Evolutionary conservation across 2,113 vertebrate species (phyloP).

Genomic region (Holacanthus passer): DNA sequence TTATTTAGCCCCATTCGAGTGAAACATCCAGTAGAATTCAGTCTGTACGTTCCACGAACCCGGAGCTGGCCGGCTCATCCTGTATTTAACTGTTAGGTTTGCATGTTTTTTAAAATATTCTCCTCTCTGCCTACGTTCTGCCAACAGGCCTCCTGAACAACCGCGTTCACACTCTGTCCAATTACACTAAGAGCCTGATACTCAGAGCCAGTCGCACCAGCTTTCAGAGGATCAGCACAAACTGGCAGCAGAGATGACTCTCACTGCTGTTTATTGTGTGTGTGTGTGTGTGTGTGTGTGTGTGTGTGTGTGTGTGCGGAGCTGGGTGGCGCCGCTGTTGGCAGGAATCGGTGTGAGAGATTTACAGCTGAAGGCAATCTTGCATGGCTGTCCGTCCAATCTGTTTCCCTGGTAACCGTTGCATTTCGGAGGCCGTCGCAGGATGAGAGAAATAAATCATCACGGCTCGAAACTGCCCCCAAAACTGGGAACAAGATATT

Average conservation of each 20-base stretch:
- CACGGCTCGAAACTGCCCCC: background rate
- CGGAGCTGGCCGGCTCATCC: conserved; percentile 18
- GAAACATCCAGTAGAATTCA: background rate
- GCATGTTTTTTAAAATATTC: conserved; percentile 4
- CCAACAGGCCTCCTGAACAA: conserved; percentile 36
- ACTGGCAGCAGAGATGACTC: conserved; percentile 42
- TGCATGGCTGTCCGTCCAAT: conserved; percentile 59
- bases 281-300: conserved; percentile 35
- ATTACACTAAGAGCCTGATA: conserved; percentile 66
- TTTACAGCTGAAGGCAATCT: conserved; percentile 68
- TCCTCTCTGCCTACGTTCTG: background rate
- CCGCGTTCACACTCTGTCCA: conserved; percentile 44
- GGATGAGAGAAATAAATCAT: conserved; percentile 30
- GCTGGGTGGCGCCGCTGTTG: conserved; percentile 41
- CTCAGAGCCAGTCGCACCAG: conserved; percentile 48
- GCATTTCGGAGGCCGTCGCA: conserved; percentile 28
- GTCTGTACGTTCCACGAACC: background rate
- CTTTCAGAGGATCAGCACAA: conserved; percentile 66
- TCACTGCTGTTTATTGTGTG: conserved; percentile 13
- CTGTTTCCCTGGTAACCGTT: conserved; percentile 80
- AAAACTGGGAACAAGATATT: conserved; percentile 21
- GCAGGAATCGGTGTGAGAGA: conserved; percentile 45
- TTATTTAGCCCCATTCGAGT: conserved; percentile 2
- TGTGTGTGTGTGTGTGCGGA: background rate
- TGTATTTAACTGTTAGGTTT: conserved; percentile 33